Evolutionary conservation across 2,797 vertebrate genomes (phyloP).

Genomic region (Tangara arthus): DNA sequence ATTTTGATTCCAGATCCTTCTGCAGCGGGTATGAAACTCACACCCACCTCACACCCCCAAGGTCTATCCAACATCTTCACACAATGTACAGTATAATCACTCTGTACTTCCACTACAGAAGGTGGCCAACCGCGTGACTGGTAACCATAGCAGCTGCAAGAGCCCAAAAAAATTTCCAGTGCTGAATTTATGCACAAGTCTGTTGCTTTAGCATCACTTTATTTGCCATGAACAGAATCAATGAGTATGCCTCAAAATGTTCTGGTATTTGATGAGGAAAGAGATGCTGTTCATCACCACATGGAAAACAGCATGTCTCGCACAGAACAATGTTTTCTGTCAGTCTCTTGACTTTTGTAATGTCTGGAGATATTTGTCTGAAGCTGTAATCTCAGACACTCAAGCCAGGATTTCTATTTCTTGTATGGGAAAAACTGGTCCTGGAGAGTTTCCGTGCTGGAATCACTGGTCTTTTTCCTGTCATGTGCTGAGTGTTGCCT

Average conservation of each 20-base stretch:
- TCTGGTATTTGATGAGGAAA: background rate
- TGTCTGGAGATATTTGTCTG: slow-evolving; percentile 5
- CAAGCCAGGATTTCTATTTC: background rate
- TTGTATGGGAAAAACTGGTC: slow-evolving; percentile 25
- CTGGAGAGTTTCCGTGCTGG: slow-evolving; percentile 36
- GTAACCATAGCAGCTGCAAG: slow-evolving; percentile 73
- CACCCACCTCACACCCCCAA: slow-evolving; percentile 31
- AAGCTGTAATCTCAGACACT: slow-evolving; percentile 13
- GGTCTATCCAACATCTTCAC: slow-evolving; percentile 31
- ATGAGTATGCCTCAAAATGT: background rate
- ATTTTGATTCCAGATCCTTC: slow-evolving; percentile 21
- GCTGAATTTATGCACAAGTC: slow-evolving; percentile 13
- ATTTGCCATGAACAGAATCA: background rate
- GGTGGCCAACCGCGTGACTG: slow-evolving; percentile 52
- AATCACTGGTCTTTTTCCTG: slow-evolving; percentile 16
- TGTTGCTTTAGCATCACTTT: slow-evolving; percentile 22
- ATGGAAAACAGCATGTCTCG: background rate
- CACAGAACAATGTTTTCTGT: background rate
- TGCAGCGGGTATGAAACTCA: slow-evolving; percentile 19
- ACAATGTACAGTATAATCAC: slow-evolving; percentile 32
- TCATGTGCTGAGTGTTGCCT: slow-evolving; percentile 13
- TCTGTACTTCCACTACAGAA: slow-evolving; percentile 38
- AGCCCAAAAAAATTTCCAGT: background rate
- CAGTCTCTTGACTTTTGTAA: background rate
- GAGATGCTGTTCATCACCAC: background rate